Base-by-base conservation (phyloP, 1,140 invertebrate genomes). In the Drosophila suzukii region DNA sequence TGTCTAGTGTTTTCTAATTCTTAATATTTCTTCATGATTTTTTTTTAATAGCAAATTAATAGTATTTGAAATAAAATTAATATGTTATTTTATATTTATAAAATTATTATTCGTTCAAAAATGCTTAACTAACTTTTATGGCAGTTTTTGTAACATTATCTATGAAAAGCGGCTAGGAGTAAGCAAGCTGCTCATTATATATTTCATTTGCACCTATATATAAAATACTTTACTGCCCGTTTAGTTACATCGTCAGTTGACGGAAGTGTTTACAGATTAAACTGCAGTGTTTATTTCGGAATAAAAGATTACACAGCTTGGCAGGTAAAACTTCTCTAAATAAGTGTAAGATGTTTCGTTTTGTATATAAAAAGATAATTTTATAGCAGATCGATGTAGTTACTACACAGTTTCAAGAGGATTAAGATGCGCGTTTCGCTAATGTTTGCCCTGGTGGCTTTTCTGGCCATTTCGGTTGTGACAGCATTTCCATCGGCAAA, bases 401-500 rank as follows among this genome's bases (percentile, higher is more conserved):
- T 20, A n/a, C 0, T 4, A n/a, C 1, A 13, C 11, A 43, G 30
- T 8, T 15, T 24, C 7, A 20, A 4, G 2, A 15, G 7, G 13
- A 3, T 20, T 20, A 56, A 71, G 20, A 71, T 57, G 43, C 67
- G 51, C 5, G 6, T 41, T 27, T 15, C 57, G 2, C 39, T 36
- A 10, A 8, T 70, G 11, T n/a, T 50, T 2, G 30, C 27, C 6
- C 6, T 57, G 6, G 4, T 43, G n/a, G 30, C 67, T 34, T 10
- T 49, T 3, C 27, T 70, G 44, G 36, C 43, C 30, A 49, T 71
- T 15, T 41, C 65, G 8, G 17, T 41, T 17, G 44, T 34, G 0
- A 24, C 43, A 11, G 49, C 62, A 3, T 17, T 11, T 36, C 41
- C 61, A n/a, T 7, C 34, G 3, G 20, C 47, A 1, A 36, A 17